phyloP scores from a whole-genome alignment of 1,140 invertebrate species.

The Halictus rubicundus region DNA sequence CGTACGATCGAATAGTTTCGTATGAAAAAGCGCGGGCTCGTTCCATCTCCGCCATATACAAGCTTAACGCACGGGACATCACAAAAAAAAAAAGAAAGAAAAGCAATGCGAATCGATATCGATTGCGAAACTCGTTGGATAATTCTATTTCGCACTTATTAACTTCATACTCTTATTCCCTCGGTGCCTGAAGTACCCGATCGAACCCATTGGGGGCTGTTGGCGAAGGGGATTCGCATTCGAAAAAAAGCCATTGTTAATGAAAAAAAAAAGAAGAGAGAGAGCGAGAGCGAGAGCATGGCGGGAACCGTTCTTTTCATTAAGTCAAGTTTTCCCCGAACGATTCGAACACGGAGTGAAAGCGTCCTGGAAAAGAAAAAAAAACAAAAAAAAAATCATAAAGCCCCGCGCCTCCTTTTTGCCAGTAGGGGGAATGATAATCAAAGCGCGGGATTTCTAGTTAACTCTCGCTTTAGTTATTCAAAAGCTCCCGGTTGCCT shows the following conservation, averaged over 20 bases:
- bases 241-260: background rate
- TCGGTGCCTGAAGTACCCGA: background rate
- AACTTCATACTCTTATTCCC: no score
- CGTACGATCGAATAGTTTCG: no score
- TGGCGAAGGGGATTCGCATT: background rate
- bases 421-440: background rate
- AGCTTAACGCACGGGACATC: background rate
- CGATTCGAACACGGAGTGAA: background rate
- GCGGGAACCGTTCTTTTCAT: slow-evolving; percentile 11
- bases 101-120: no score
- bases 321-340: background rate
- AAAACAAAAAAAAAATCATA: slow-evolving; percentile 2
- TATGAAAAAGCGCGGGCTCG: background rate
- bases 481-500: background rate
- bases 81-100: no score
- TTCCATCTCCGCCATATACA: background rate
- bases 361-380: background rate
- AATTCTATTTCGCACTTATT: background rate
- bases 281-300: background rate
- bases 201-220: background rate
- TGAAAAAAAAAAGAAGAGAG: background rate
- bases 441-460: slow-evolving; percentile 17
- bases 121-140: background rate
- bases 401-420: slow-evolving; percentile 8
- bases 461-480: slow-evolving; percentile 28